These are phyloP conservation scores for Leptinotarsa peninsularis DNA, from an alignment of 2,888 invertebrate genomes.

Conservation along the genomic window DNA sequence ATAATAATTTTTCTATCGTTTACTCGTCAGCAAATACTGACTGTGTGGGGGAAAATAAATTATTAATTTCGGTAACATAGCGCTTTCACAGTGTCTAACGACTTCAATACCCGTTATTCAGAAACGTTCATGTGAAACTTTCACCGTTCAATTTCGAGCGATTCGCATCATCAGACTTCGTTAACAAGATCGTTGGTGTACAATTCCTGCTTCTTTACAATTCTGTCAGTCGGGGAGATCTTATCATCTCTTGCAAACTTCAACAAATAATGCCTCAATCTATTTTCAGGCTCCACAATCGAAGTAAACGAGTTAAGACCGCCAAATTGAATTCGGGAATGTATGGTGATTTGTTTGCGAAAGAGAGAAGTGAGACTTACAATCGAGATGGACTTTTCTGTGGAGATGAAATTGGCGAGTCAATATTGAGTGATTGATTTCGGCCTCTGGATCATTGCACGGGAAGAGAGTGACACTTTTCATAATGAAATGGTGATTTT, in stretches of 20 bases:
- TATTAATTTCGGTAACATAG: background rate
- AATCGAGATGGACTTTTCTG: conserved; percentile 23
- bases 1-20: too few species aligned
- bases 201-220: conserved; percentile 38
- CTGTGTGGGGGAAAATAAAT: background rate
- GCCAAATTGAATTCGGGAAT: conserved; percentile 36
- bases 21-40: too few species aligned
- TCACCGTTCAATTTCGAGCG: conserved; percentile 31
- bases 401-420: conserved; percentile 3
- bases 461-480: too few species aligned
- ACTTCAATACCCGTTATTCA: conserved; percentile 34
- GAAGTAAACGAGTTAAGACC: conserved; percentile 40
- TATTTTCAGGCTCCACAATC: conserved; percentile 36
- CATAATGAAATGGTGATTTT: too few species aligned
- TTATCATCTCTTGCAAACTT: conserved; percentile 39
- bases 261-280: conserved; percentile 37
- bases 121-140: conserved; percentile 36
- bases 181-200: conserved; percentile 36
- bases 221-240: conserved; percentile 35
- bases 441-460: too few species aligned
- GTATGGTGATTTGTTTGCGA: conserved; percentile 37
- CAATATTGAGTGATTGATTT: background rate
- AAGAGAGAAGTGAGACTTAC: conserved; percentile 19
- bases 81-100: conserved; percentile 25
- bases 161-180: conserved; percentile 35